These are phyloP conservation scores for Aradophagus sp. DNA, from an alignment of 1,140 invertebrate species.

Conservation along the genomic window DNA sequence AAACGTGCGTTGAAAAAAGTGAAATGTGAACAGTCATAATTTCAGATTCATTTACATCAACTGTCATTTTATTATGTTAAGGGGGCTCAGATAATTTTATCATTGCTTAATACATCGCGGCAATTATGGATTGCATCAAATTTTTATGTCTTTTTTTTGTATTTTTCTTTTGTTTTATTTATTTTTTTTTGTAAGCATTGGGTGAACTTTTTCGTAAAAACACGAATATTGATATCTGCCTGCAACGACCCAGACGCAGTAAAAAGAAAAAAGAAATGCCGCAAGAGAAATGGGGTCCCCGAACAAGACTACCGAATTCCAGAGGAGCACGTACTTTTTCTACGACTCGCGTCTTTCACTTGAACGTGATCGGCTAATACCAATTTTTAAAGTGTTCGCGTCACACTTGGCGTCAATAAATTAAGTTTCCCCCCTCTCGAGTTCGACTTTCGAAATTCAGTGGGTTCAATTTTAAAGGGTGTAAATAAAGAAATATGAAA, in stretches of 20 bases:
- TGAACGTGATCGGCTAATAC: conserved; percentile 6
- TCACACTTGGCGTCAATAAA: conserved; percentile 1
- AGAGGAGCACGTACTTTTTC: conserved; percentile 6
- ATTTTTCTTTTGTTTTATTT: not conserved
- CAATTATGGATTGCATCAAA: too few relatives aligned
- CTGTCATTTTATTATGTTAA: too few relatives aligned
- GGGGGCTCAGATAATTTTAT: too few relatives aligned
- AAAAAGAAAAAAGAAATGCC: conserved; percentile 1
- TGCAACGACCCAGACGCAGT: conserved; percentile 2
- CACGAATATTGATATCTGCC: conserved; percentile 1
- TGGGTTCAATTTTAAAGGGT: too few relatives aligned
- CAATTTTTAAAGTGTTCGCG: conserved; percentile 8
- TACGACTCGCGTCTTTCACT: conserved; percentile 5
- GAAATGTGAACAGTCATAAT: too few relatives aligned
- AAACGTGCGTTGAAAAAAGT: too few relatives aligned
- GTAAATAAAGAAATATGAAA: too few relatives aligned
- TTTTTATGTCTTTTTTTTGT: too few relatives aligned
- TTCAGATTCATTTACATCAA: too few relatives aligned
- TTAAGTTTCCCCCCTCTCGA: too few relatives aligned
- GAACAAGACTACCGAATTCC: conserved; percentile 9
- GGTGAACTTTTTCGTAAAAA: conserved; percentile 1
- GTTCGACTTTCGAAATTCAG: too few relatives aligned
- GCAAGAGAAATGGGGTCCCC: conserved; percentile 10
- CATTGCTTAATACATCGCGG: too few relatives aligned
- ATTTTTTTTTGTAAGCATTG: conserved; percentile 1